Percentiles rank a stretch among this genome's conserved stretches.
These are phyloP conservation scores for Pycnomerus fuliginosus DNA, from an alignment of 2,888 invertebrate genomes.

Conservation along the genomic window DNA sequence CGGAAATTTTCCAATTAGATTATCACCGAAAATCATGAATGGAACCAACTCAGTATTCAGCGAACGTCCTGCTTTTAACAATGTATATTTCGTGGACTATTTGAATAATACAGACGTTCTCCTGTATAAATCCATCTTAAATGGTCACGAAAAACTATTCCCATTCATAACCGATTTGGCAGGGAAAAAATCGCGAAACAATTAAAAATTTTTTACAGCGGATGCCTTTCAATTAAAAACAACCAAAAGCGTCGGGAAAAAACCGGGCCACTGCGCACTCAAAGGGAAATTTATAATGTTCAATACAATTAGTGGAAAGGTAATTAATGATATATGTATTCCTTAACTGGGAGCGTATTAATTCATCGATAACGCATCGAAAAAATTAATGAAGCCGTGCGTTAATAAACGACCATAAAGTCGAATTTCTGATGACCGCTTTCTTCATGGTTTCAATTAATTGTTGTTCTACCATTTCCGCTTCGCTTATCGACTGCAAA, in stretches of 20 bases:
- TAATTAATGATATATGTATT: constrained; percentile 27
- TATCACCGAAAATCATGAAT: constrained; percentile 1
- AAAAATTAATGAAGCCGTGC: no score
- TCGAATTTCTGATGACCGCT: no score
- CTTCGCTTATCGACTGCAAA: no score
- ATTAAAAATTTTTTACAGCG: constrained; percentile 35
- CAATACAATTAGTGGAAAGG: constrained; percentile 25
- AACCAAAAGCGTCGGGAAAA: constrained; percentile 6
- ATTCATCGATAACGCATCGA: no score
- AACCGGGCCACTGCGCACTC: constrained; percentile 3
- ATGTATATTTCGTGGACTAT: constrained; percentile 34
- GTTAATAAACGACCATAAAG: no score
- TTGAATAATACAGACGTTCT: constrained; percentile 33
- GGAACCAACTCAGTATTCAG: constrained; percentile 25
- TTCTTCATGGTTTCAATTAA: no score
- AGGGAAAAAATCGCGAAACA: constrained; percentile 33
- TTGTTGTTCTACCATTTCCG: no score
- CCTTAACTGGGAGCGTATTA: no score
- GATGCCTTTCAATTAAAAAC: constrained; percentile 36
- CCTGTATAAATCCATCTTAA: constrained; percentile 38
- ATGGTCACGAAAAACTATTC: constrained; percentile 25
- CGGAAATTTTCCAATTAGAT: constrained; percentile 1
- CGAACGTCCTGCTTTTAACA: constrained; percentile 32
- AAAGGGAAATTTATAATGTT: constrained; percentile 23
- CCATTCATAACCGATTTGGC: constrained; percentile 30